These are phyloP conservation scores for Etheostoma perlongum DNA, from an alignment of 2,797 vertebrate species.

Conservation along the genomic window DNA sequence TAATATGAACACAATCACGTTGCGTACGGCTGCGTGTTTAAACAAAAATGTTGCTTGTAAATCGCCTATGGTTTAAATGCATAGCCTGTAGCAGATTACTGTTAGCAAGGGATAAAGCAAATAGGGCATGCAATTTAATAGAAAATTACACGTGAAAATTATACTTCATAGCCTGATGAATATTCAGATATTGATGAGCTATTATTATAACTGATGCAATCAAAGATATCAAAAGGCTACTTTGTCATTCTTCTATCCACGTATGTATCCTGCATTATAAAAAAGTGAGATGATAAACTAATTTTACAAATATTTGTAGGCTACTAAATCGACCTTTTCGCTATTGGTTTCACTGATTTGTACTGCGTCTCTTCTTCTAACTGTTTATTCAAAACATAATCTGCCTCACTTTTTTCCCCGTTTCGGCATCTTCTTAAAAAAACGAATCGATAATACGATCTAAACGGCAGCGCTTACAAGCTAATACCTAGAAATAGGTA, in stretches of 20 bases:
- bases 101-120: conserved; percentile 6
- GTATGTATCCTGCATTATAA: background rate
- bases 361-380: conserved; percentile 45
- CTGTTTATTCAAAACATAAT: conserved; percentile 34
- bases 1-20: conserved; percentile 13
- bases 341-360: conserved; percentile 20
- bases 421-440: conserved; percentile 55
- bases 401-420: conserved; percentile 68
- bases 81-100: conserved; percentile 27
- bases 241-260: conserved; percentile 6
- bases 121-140: background rate
- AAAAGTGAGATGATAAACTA: background rate
- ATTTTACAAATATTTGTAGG: background rate
- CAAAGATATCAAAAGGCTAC: background rate
- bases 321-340: conserved; percentile 5
- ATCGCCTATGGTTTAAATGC: conserved; percentile 50
- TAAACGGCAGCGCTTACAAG: conserved; percentile 18
- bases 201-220: background rate
- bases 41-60: conserved; percentile 27
- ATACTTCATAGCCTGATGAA: conserved; percentile 31
- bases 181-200: conserved; percentile 3
- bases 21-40: conserved; percentile 7
- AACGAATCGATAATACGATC: conserved; percentile 21
- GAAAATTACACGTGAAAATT: conserved; percentile 58
- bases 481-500: conserved; percentile 33